Evolutionary conservation across 2,797 vertebrate species (phyloP), one percentile per base, ranked within the genome.

Genomic region (Epinephelus malabaricus): DNA sequence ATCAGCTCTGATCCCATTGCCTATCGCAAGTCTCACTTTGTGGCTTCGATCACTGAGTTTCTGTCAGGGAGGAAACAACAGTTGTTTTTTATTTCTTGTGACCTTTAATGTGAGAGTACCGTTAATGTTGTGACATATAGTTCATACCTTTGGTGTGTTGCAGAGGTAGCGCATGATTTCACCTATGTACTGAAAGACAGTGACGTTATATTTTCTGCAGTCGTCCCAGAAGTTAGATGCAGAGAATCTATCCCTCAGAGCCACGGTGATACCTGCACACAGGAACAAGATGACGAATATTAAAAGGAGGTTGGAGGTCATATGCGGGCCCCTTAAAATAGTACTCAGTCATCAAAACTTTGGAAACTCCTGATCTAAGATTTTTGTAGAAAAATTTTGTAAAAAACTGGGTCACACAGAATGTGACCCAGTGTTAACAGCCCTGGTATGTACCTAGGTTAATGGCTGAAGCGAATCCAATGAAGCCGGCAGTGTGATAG

Each of bases 181-280:
- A 21, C 97, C 97, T 0, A 97, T 97, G 68, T 97, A 97, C 89
- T 96, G 95, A 72, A 97, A 92, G 72, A 95, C 93, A 0, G 96
- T 97, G 61, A 94, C 92, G 0, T 97, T 93, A 34, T 97, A 94
- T 83, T 96, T 97, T 72, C 96, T 95, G 88, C 97, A 97, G 78
- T 98, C 96, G 4, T 95, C 94, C 96, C 96, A 97, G 84, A 97
- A 97, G 62, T 95, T 94, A 63, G 95, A 97, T 30, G 93, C 93
- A 75, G 97, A 98, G 90, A 98, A 97, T 88, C 92, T 97, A 62
- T 68, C 88, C 30, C 85, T 91, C 58, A 97, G 85, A 81, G 91
- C 95, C 23, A 97, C 1, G 1, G 96, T 97, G 30, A 90, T n/a
- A 45, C 89, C 89, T 91, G 34, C 18, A 71, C 34, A 80, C n/a